These are phyloP conservation scores for Climacteris rufus DNA, from an alignment of 2,113 vertebrate species.

Conservation along the genomic window DNA sequence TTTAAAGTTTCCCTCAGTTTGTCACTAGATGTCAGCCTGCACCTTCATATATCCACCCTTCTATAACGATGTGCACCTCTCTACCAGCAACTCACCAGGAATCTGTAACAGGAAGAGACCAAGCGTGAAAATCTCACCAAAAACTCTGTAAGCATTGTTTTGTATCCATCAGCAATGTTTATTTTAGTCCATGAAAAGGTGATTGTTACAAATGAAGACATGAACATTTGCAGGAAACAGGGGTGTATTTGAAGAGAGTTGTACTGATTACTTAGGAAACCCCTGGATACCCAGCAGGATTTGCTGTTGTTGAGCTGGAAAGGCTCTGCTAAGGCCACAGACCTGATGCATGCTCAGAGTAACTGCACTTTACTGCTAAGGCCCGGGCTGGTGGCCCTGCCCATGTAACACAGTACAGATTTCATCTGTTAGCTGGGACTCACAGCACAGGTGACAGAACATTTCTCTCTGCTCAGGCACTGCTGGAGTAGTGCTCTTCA, in stretches of 20 bases:
- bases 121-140: not conserved
- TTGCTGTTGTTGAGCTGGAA: not conserved
- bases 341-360: not conserved
- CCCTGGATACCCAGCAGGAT: fast-evolving
- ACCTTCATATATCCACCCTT: not conserved
- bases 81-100: not conserved
- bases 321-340: not conserved
- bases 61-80: no score
- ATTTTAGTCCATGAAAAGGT: not conserved
- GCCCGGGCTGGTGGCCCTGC: not conserved
- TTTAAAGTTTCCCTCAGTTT: not conserved
- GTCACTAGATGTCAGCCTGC: constrained; percentile 59
- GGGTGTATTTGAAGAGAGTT: fast-evolving
- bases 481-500: not conserved
- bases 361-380: not conserved
- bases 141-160: not conserved
- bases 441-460: fast-evolving
- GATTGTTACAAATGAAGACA: not conserved
- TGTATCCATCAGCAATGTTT: not conserved
- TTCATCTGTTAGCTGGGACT: not conserved
- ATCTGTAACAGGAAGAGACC: not conserved
- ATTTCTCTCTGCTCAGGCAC: not conserved
- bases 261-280: not conserved
- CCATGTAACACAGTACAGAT: not conserved
- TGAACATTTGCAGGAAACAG: not conserved